Base-by-base conservation (phyloP, 37 sponge, comb jelly and placozoan species). In the Axinella damicornis region DNA sequence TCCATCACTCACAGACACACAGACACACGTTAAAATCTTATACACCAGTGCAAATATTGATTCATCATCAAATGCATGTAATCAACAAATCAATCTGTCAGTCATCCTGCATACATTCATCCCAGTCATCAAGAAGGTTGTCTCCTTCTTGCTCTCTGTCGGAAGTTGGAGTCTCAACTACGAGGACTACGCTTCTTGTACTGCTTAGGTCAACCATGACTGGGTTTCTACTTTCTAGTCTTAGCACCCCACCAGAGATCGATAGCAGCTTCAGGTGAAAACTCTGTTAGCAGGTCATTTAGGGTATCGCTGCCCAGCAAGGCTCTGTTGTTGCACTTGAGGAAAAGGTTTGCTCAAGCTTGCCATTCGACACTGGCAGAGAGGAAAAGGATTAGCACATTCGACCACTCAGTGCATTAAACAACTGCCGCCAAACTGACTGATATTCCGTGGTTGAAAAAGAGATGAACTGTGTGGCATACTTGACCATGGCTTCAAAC, bases 311-410 rank as follows among this genome's bases (percentile, higher is more conserved):
- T 66, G 27, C 33, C 33, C 52, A 86, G 80, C 22, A 38, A 53
- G 24, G 72, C 31, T 35, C 88, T 64, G 58, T 87, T 87, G 56
- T 59, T 54, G 40, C 20, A 18, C 73, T 87, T 87, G 64, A 87
- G 53, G 88, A 88, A 52, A 87, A 85, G 36, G 52, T 53, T 67
- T 79, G 67, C 72, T 85, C 87, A 19, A 85, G 79, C 71, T 85
- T 85, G 18, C 88, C 88, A 66, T 88, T 88, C 17, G 83, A 82
- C 12, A 57, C 83, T 56, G 83, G 89, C 19, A 88, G 70, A 41
- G 84, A 78, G 79, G 71, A 84, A 24, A 65, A 80, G 78, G 32
- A 57, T 31, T 22, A 87, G 61, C 35, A 65, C 88, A 82, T 87
- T 87, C 34, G 74, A 74, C 88, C 88, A 87, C 67, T 81, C 25